phyloP scores from a whole-genome alignment of 2,888 invertebrate species.

The Apamea anceps region DNA sequence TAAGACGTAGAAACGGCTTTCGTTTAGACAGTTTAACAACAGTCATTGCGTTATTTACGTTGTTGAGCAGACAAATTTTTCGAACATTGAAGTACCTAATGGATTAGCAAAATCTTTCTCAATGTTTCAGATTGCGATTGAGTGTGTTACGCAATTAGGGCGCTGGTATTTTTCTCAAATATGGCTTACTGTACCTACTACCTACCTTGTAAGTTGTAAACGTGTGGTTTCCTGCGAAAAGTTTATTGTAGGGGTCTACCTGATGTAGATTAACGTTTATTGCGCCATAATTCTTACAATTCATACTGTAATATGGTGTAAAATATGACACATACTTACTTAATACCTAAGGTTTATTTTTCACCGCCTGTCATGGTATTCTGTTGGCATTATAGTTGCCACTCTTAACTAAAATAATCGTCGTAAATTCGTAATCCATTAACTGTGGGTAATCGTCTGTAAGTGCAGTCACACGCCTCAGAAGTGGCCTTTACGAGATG shows the following conservation, averaged over 20 bases:
- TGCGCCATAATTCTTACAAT: slow-evolving; percentile 28
- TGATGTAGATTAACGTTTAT: slow-evolving; percentile 17
- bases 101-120: too few species aligned
- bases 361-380: neutral
- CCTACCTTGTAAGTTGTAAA: slow-evolving; percentile 29
- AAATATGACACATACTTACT: neutral
- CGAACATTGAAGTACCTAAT: too few species aligned
- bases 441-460: neutral
- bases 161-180: neutral
- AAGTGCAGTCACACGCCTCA: slow-evolving; percentile 24
- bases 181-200: neutral
- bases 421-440: slow-evolving; percentile 10
- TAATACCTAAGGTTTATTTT: neutral
- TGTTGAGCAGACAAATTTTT: too few species aligned
- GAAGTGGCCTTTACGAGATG: neutral
- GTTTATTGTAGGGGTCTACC: slow-evolving; percentile 4
- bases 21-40: too few species aligned
- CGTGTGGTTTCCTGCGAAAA: slow-evolving; percentile 36
- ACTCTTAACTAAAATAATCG: neutral
- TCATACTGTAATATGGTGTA: slow-evolving; percentile 16
- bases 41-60: too few species aligned
- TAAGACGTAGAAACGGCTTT: too few species aligned
- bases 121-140: too few species aligned
- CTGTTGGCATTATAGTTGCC: neutral
- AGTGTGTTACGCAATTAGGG: too few species aligned